These are phyloP conservation scores for Altica lythri DNA, from an alignment of 2,888 invertebrate species.

Conservation along the genomic window DNA sequence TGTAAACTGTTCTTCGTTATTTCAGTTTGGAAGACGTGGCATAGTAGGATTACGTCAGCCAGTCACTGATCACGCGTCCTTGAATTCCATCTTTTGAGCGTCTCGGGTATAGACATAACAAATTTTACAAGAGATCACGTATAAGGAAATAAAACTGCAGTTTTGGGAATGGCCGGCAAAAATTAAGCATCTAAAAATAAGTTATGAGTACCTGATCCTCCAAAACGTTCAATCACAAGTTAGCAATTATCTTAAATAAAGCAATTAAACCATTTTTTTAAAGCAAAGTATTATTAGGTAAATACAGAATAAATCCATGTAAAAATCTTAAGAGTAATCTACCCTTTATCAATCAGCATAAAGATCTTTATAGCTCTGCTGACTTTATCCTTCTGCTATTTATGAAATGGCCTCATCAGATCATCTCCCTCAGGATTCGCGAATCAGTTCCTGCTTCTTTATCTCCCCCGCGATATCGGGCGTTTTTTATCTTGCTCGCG, in stretches of 20 bases:
- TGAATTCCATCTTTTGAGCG: too few relatives aligned
- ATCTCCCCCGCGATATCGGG: slow-evolving; percentile 36
- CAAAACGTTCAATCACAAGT: background rate
- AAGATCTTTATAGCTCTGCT: slow-evolving; percentile 32
- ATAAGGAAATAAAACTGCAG: background rate
- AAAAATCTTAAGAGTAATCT: slow-evolving; percentile 29
- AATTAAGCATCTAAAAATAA: background rate
- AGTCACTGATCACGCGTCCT: too few relatives aligned
- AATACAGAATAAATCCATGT: slow-evolving; percentile 2
- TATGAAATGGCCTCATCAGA: slow-evolving; percentile 44
- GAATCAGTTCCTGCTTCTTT: slow-evolving; percentile 43
- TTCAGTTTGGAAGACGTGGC: too few relatives aligned
- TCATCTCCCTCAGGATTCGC: slow-evolving; percentile 40
- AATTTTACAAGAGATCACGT: too few relatives aligned
- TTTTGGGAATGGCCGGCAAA: too few relatives aligned
- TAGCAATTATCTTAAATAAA: too few relatives aligned
- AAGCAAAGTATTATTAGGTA: too few relatives aligned
- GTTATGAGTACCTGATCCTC: background rate
- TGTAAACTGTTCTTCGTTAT: too few relatives aligned
- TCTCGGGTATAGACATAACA: too few relatives aligned
- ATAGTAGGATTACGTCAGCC: too few relatives aligned
- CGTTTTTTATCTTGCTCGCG: slow-evolving; percentile 40
- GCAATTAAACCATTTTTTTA: too few relatives aligned
- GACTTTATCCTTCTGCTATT: slow-evolving; percentile 43
- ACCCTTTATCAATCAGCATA: slow-evolving; percentile 35